Conservation (phyloP, 2,113 vertebrate species). For the Thunnus thynnus region DNA sequence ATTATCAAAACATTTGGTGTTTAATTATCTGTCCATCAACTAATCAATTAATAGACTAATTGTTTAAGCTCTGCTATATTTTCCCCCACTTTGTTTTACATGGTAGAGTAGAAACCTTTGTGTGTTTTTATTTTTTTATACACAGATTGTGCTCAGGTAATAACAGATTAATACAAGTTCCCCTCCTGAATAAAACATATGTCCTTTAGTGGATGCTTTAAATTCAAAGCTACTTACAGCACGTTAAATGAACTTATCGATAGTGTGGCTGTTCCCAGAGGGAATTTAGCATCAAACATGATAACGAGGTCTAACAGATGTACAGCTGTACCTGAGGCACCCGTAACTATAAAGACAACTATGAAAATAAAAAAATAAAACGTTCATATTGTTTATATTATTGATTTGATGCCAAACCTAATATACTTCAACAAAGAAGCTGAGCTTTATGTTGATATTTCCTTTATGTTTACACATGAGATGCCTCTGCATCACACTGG, state of each 20-base stretch:
- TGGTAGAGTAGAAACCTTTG: too few species aligned
- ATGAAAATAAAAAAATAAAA: not conserved
- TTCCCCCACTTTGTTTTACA: too few species aligned
- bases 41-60: too few species aligned
- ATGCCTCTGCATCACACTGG: not conserved
- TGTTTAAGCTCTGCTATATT: too few species aligned
- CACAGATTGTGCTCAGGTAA: too few species aligned
- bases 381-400: not conserved
- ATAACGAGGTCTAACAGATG: not conserved
- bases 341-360: not conserved
- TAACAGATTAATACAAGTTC: not conserved
- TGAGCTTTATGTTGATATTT: constrained; percentile 5
- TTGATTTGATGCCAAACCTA: not conserved
- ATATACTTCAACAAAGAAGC: not conserved
- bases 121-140: too few species aligned
- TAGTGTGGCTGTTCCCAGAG: not conserved
- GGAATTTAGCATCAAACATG: not conserved
- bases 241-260: constrained; percentile 11
- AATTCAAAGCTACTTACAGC: constrained; percentile 4
- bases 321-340: not conserved
- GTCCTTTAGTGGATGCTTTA: not conserved
- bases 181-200: not conserved
- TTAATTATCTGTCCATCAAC: too few species aligned
- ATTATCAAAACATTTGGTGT: too few species aligned
- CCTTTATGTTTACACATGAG: constrained; percentile 7